These are phyloP conservation scores for Hypocryptadius cinnamomeus DNA, from an alignment of 2,113 vertebrate genomes.

Conservation along the genomic window DNA sequence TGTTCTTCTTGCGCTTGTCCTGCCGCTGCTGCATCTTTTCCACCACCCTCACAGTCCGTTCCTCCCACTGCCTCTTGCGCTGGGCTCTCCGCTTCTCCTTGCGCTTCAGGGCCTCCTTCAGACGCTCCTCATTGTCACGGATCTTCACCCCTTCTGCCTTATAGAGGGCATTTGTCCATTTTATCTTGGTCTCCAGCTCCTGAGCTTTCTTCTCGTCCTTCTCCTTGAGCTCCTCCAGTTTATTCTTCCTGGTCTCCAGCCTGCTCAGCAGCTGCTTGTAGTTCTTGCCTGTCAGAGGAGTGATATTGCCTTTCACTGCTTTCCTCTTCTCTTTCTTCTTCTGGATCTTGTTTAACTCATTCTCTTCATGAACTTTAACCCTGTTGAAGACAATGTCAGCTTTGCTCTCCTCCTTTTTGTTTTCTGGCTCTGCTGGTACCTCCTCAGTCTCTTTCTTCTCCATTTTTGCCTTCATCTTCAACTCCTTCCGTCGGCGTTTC, in stretches of 20 bases:
- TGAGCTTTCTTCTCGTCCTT: constrained; percentile 77
- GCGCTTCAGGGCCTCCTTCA: constrained; percentile 80
- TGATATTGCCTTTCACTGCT: constrained; percentile 79
- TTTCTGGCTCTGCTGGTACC: background rate
- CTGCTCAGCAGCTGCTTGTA: constrained; percentile 89
- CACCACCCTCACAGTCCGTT: constrained; percentile 70
- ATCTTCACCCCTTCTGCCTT: constrained; percentile 89
- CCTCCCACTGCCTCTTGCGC: constrained; percentile 75
- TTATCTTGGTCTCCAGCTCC: constrained; percentile 81
- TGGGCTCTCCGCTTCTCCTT: constrained; percentile 80
- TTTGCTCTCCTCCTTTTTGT: constrained; percentile 23
- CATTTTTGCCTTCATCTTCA: constrained; percentile 76
- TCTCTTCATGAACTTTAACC: constrained; percentile 72
- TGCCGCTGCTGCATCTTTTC: constrained; percentile 87
- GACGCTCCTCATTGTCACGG: constrained; percentile 80
- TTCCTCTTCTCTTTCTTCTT: constrained; percentile 77
- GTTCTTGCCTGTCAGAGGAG: constrained; percentile 87
- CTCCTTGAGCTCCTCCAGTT: constrained; percentile 78
- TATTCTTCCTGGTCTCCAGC: constrained; percentile 77
- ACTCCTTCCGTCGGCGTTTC: constrained; percentile 86
- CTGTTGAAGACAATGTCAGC: constrained; percentile 79
- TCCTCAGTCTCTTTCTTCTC: constrained; percentile 32
- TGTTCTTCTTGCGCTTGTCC: constrained; percentile 83
- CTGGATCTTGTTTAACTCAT: constrained; percentile 69
- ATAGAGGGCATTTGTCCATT: constrained; percentile 88